A percentile compares a stretch with the other conserved stretches of the same genome.
Evolutionary conservation across 2,888 invertebrate genomes (phyloP).

Genomic region (Amphipoea lucens): DNA sequence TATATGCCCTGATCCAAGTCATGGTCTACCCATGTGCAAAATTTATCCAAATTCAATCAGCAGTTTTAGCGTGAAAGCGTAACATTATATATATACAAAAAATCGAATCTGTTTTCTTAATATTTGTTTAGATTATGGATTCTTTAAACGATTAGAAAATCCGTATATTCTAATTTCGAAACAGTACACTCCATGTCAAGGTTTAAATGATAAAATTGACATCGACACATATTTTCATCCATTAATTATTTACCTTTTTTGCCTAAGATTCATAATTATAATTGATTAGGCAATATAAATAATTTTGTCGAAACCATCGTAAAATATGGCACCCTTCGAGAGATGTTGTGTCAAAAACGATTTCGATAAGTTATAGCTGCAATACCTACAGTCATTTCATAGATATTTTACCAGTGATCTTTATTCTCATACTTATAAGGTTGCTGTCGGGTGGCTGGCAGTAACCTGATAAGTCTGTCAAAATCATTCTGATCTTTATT

Average conservation of each 20-base stretch:
- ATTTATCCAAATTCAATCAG: no score
- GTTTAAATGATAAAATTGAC: slow-evolving; percentile 31
- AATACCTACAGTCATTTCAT: not conserved
- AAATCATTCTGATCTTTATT: no score
- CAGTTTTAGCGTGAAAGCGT: no score
- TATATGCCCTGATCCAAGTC: no score
- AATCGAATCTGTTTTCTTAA: not conserved
- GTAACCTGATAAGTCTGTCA: no score
- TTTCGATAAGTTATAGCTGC: not conserved
- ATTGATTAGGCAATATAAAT: slow-evolving; percentile 15
- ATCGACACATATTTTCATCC: not conserved
- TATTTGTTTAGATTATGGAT: no score
- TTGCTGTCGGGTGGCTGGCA: no score
- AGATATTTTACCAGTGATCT: not conserved
- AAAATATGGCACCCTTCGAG: slow-evolving; percentile 16
- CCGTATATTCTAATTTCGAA: slow-evolving; percentile 13
- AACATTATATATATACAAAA: not conserved
- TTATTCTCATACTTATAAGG: not conserved
- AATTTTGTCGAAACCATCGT: slow-evolving; percentile 2
- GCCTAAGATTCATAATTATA: slow-evolving; percentile 13
- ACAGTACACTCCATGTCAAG: slow-evolving; percentile 28
- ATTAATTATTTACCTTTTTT: not conserved
- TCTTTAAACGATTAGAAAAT: not conserved
- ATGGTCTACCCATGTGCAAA: no score
- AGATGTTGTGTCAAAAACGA: slow-evolving; percentile 31